phyloP scores from a whole-genome alignment of 2,113 vertebrate genomes.

The Pristiophorus japonicus region DNA sequence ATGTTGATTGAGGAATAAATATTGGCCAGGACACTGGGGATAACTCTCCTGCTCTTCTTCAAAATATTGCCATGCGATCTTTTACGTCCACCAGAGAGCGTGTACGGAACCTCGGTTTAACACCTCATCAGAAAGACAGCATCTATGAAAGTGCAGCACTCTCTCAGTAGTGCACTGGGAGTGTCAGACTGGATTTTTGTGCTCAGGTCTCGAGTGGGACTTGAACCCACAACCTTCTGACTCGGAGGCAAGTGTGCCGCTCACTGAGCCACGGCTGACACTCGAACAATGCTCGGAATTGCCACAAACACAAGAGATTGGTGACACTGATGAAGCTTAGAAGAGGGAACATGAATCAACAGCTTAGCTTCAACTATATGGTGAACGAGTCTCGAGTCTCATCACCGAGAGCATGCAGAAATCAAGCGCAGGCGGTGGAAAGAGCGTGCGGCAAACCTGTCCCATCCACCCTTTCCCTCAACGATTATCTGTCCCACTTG shows the following conservation, averaged over 20 bases:
- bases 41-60: background rate
- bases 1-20: background rate
- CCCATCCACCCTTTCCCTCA: no score
- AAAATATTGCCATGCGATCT: background rate
- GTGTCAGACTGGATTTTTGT: background rate
- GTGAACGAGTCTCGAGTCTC: no score
- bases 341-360: background rate
- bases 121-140: background rate
- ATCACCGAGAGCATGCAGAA: no score
- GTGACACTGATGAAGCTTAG: background rate
- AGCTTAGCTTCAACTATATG: background rate
- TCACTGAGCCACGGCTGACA: background rate
- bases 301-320: background rate
- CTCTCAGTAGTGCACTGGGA: background rate
- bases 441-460: no score
- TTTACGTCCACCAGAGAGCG: background rate
- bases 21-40: background rate
- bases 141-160: background rate
- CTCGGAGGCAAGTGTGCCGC: background rate
- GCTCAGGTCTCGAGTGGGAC: background rate
- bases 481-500: no score
- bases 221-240: background rate
- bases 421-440: no score
- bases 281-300: background rate
- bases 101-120: no score